Conservation (phyloP, 1,140 invertebrate genomes). For the Mercenaria mercenaria region DNA sequence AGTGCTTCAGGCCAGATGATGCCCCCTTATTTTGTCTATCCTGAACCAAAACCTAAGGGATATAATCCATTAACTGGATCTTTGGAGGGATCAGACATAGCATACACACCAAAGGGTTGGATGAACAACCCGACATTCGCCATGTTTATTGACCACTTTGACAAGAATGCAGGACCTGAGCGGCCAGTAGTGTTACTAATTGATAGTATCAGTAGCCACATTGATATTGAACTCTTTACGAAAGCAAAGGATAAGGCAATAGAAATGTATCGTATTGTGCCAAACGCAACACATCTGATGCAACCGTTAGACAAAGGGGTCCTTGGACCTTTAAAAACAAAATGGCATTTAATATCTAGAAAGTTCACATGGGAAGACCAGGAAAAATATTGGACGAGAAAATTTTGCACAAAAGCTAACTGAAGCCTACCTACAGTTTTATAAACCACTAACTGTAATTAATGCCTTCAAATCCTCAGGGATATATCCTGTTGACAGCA, state of each 20-base stretch:
- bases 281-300: slow-evolving; percentile 63
- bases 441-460: slow-evolving; percentile 64
- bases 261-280: slow-evolving; percentile 57
- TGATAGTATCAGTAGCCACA: slow-evolving; percentile 64
- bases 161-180: slow-evolving; percentile 54
- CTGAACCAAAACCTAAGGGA: slow-evolving; percentile 7
- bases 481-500: slow-evolving; percentile 53
- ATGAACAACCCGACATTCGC: slow-evolving; percentile 43
- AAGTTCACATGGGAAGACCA: slow-evolving; percentile 54
- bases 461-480: slow-evolving; percentile 56
- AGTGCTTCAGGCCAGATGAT: slow-evolving; percentile 41
- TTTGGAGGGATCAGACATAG: background rate
- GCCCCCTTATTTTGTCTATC: slow-evolving; percentile 34
- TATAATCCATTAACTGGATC: slow-evolving; percentile 24
- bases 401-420: slow-evolving; percentile 69
- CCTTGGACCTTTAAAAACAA: slow-evolving; percentile 64
- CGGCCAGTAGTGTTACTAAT: slow-evolving; percentile 61
- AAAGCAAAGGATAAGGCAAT: slow-evolving; percentile 32
- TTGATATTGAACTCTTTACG: slow-evolving; percentile 35
- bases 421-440: slow-evolving; percentile 63
- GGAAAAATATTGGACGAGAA: slow-evolving; percentile 45
- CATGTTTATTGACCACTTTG: slow-evolving; percentile 58
- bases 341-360: slow-evolving; percentile 40
- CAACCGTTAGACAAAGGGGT: slow-evolving; percentile 63
- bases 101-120: slow-evolving; percentile 65